Base-by-base conservation (phyloP, 2,888 invertebrate genomes). In the Uropetala carovei region DNA sequence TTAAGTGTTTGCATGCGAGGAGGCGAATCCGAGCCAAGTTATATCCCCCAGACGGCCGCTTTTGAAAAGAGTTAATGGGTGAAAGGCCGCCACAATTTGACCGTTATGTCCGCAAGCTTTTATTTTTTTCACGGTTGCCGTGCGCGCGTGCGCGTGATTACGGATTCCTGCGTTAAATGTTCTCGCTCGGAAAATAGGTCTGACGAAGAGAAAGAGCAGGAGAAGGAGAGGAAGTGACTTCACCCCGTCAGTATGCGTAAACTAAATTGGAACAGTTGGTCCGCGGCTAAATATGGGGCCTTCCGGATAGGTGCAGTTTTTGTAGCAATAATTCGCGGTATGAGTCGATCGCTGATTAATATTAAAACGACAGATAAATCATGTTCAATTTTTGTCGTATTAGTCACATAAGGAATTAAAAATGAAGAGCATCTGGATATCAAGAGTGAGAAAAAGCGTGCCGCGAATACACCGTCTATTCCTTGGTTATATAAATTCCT, bases 61-160 rank as follows among this genome's bases (percentile, higher is more conserved):
- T 22, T 68, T n/a, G 43, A 68, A 64, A 8, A 68, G 68, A n/a
- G 68, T 68, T 8, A 14, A 64, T n/a, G 68, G 22, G 75, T 75
- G 75, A 75, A 75, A 75, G 75, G 75, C 22, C 75, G 27, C 4
- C 75, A 9, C 75, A 27, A 43, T 43, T 43, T 75, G 22, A 75
- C 75, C 75, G 75, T 75, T 75, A 75, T 75, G 22, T 75, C 22
- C 75, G 75, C 68, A 22, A n/a, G 18, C 2, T 11, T 22, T 68
- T 22, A 22, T 27, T 75, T 27, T 75, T 75, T 75, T 75, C 18
- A 27, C 75, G 18, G 64, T 64, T 18, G 7, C 14, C 9, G n/a
- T n/a, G 68, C 68, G 75, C 75, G 75, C 27, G 75, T 75, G 75
- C 75, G 16, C 64, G 64, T 16, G n/a, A 75, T 75, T 75, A 75